phyloP scores from a whole-genome alignment of 1,140 invertebrate species.

The Trichonephila clavata region DNA sequence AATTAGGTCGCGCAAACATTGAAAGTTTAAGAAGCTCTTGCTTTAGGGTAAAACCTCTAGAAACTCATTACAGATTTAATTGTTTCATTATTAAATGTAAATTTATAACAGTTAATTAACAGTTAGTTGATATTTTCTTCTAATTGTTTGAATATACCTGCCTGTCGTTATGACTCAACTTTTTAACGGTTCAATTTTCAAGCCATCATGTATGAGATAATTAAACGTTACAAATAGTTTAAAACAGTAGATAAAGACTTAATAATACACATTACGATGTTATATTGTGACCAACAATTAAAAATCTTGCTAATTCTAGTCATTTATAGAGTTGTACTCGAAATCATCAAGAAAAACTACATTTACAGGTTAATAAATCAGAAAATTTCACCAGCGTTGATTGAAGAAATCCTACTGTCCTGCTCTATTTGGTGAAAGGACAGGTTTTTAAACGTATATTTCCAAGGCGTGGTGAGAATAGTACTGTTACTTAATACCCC shows the following conservation, averaged over 20 bases:
- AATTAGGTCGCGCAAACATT: too few relatives aligned
- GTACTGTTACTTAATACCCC: constrained; percentile 20
- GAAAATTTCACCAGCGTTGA: background rate
- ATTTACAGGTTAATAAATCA: background rate
- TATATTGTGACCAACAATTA: background rate
- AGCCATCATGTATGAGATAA: too few relatives aligned
- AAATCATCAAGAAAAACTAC: background rate
- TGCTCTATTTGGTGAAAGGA: background rate
- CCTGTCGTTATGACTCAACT: too few relatives aligned
- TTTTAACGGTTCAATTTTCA: too few relatives aligned
- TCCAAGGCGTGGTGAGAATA: background rate
- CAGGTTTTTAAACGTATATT: constrained; percentile 27
- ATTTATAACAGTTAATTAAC: too few relatives aligned
- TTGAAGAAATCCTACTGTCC: background rate
- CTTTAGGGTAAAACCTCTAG: too few relatives aligned
- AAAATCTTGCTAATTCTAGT: background rate
- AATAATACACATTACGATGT: background rate
- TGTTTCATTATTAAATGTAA: too few relatives aligned
- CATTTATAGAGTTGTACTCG: background rate
- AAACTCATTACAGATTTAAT: too few relatives aligned
- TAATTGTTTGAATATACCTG: too few relatives aligned
- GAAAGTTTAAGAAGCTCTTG: too few relatives aligned
- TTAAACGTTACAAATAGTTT: background rate
- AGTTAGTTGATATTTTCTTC: too few relatives aligned
- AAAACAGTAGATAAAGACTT: background rate